A percentile compares a stretch with the other conserved stretches of the same genome.
These are phyloP conservation scores for Agonopterix subpropinquella DNA, from an alignment of 2,888 invertebrate species.

Conservation along the genomic window DNA sequence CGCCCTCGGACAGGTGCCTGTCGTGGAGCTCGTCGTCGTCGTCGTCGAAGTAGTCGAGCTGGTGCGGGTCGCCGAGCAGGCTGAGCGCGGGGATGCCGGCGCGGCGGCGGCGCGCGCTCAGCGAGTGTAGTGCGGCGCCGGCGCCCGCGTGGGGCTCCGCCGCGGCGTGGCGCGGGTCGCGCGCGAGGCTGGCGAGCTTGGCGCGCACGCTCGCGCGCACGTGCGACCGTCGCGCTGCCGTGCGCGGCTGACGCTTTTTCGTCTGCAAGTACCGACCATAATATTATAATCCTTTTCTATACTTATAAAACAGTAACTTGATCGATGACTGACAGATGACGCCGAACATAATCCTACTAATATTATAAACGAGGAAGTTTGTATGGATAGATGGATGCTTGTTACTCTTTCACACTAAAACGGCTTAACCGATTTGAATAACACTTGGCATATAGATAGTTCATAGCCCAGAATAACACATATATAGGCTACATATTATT, in stretches of 20 bases:
- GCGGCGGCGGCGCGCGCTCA: conserved; percentile 18
- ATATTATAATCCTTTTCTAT: neutral
- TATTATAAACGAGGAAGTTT: too few relatives aligned
- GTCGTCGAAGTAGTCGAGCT: conserved; percentile 80
- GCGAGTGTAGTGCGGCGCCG: conserved; percentile 20
- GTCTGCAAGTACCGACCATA: conserved; percentile 21
- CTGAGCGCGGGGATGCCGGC: conserved; percentile 42
- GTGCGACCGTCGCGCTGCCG: conserved; percentile 55
- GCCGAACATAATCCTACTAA: too few relatives aligned
- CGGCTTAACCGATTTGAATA: too few relatives aligned
- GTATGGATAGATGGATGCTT: too few relatives aligned
- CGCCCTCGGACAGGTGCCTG: conserved; percentile 35
- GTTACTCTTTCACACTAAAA: too few relatives aligned
- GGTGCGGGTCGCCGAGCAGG: conserved; percentile 80
- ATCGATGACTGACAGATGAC: too few relatives aligned
- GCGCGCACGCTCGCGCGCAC: conserved; percentile 60
- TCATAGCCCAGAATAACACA: too few relatives aligned
- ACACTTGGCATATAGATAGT: too few relatives aligned
- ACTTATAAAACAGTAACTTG: too few relatives aligned
- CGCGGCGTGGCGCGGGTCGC: conserved; percentile 1
- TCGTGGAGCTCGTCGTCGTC: conserved; percentile 51
- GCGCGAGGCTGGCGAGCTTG: conserved; percentile 24
- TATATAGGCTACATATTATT: too few relatives aligned
- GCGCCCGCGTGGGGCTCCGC: conserved; percentile 2
- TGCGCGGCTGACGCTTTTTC: conserved; percentile 45